phyloP scores from a whole-genome alignment of 2,113 vertebrate species.

The Bubalus kerabau region DNA sequence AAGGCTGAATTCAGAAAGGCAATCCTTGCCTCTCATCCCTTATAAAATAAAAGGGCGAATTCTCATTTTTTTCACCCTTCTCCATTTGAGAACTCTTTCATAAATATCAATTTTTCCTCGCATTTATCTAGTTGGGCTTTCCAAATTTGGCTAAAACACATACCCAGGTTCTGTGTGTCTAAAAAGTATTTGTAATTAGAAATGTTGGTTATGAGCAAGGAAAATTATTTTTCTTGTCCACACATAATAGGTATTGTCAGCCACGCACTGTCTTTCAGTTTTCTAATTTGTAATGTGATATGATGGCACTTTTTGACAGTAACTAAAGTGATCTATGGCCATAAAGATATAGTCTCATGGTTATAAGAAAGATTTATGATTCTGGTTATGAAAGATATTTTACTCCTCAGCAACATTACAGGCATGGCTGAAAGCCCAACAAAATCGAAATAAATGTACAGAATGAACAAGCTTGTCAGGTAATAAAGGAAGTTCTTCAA shows the following conservation, averaged over 20 bases:
- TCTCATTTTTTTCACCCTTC: background rate
- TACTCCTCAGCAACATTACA: constrained; percentile 75
- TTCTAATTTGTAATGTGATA: constrained; percentile 70
- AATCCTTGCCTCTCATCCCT: background rate
- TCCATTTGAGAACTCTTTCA: background rate
- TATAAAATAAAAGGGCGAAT: background rate
- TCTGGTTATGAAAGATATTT: constrained; percentile 73
- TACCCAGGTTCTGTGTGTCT: background rate
- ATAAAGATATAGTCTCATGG: constrained; percentile 51
- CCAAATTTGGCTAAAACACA: background rate
- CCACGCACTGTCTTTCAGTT: constrained; percentile 24
- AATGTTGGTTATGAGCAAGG: constrained; percentile 35
- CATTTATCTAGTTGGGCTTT: background rate
- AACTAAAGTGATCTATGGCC: constrained; percentile 69
- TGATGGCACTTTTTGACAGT: constrained; percentile 69
- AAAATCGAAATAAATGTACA: constrained; percentile 79
- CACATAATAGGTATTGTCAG: constrained; percentile 39
- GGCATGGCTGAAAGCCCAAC: constrained; percentile 76
- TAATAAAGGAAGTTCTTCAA: constrained; percentile 76
- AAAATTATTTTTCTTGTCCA: constrained; percentile 53
- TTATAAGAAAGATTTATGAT: constrained; percentile 74
- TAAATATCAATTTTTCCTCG: background rate
- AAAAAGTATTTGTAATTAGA: constrained; percentile 42
- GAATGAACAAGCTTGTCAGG: constrained; percentile 75
- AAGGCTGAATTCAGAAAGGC: background rate